phyloP scores from a whole-genome alignment of 2,797 vertebrate species.

The Urophycis tenuis region DNA sequence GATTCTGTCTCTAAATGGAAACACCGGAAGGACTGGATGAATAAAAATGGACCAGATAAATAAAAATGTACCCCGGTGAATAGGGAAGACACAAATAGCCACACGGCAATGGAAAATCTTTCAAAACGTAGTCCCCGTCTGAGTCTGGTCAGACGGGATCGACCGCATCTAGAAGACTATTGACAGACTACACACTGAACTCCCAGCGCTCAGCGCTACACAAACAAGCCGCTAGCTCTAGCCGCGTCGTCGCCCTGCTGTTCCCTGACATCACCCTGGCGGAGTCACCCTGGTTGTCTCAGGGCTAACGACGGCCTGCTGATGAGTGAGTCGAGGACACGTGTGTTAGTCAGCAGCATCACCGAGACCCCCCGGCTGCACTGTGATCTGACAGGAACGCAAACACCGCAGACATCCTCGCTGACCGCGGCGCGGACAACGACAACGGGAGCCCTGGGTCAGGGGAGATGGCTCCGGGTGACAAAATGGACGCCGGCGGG shows the following conservation, averaged over 20 bases:
- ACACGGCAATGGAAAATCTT: neutral
- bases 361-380: neutral
- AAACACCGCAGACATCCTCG: neutral
- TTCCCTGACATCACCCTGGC: neutral
- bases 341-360: neutral
- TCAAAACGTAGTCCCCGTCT: neutral
- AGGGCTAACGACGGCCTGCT: neutral
- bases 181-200: neutral
- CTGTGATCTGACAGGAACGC: too few species aligned
- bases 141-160: neutral
- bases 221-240: neutral
- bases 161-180: neutral
- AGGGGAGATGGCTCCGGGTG: too few species aligned
- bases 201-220: neutral
- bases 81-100: neutral
- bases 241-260: neutral
- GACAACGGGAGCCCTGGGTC: too few species aligned
- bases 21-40: too few species aligned
- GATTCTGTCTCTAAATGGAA: too few species aligned
- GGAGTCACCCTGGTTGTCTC: neutral
- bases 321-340: neutral
- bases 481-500: neutral
- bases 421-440: neutral
- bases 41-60: neutral
- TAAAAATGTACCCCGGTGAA: neutral